Conservation (phyloP, 2,797 vertebrate genomes). For the Benthosema pterotum region DNA sequence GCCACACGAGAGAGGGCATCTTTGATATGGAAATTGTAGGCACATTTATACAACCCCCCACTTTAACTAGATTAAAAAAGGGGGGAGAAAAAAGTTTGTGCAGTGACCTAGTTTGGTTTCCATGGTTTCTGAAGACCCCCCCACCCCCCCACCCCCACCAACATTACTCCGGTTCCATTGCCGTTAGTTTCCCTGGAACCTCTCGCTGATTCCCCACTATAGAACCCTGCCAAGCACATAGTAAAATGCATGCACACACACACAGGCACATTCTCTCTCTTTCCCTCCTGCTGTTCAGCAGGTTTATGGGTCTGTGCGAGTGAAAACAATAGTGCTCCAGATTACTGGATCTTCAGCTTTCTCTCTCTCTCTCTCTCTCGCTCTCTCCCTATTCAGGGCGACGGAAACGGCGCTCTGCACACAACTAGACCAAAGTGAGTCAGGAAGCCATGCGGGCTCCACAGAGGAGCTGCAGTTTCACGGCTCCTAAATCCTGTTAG, state of each 20-base stretch:
- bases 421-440: slow-evolving; percentile 51
- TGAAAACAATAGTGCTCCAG: slow-evolving; percentile 42
- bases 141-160: slow-evolving; percentile 18
- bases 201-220: slow-evolving; percentile 43
- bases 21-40: slow-evolving; percentile 82
- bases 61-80: slow-evolving; percentile 73
- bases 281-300: slow-evolving; percentile 20
- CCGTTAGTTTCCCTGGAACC: slow-evolving; percentile 47
- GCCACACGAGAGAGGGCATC: slow-evolving; percentile 74
- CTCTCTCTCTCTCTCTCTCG: slow-evolving; percentile 17
- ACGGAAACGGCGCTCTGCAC: slow-evolving; percentile 18
- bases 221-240: slow-evolving; percentile 44
- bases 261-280: neutral
- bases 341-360: slow-evolving; percentile 43
- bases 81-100: slow-evolving; percentile 70
- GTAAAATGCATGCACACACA: too few species aligned
- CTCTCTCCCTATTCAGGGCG: neutral
- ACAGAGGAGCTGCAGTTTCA: slow-evolving; percentile 67
- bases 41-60: slow-evolving; percentile 72
- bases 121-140: slow-evolving; percentile 77
- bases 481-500: slow-evolving; percentile 77
- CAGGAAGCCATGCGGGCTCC: slow-evolving; percentile 63
- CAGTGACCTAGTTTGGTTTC: slow-evolving; percentile 84
- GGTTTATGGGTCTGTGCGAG: slow-evolving; percentile 37
- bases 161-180: slow-evolving; percentile 36